Percentiles rank a stretch among this genome's conserved stretches.
phyloP scores from a whole-genome alignment of 64 coral and sea anemone genomes.

The Cladopsammia gracilis region DNA sequence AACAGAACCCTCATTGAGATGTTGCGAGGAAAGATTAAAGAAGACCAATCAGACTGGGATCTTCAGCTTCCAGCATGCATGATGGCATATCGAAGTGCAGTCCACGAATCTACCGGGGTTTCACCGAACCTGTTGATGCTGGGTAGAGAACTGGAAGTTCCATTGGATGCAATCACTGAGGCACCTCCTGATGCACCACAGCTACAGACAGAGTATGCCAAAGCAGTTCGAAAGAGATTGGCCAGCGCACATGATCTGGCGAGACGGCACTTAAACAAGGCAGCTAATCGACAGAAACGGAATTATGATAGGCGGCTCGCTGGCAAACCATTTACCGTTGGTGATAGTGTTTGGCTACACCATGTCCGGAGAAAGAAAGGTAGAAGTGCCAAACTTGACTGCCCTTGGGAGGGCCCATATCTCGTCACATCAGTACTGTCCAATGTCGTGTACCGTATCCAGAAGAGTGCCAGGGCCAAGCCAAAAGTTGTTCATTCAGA shows the following conservation, averaged over 20 bases:
- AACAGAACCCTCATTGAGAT: slow-evolving; percentile 39
- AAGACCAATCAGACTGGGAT: slow-evolving; percentile 46
- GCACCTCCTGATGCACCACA: slow-evolving; percentile 17
- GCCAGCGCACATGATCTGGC: slow-evolving; percentile 13
- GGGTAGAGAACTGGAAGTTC: slow-evolving; percentile 45
- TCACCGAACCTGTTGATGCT: slow-evolving; percentile 46
- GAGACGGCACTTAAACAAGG: slow-evolving; percentile 15
- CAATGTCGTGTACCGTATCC: slow-evolving; percentile 56
- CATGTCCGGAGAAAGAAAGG: slow-evolving; percentile 9
- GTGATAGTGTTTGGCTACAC: slow-evolving; percentile 24
- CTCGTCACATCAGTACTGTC: too few species aligned
- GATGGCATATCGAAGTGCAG: slow-evolving; percentile 56
- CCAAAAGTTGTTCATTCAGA: slow-evolving; percentile 54
- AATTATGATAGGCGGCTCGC: slow-evolving; percentile 45
- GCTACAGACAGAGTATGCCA: slow-evolving; percentile 5
- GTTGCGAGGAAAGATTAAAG: neutral
- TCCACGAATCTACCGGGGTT: slow-evolving; percentile 8
- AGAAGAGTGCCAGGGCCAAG: slow-evolving; percentile 16
- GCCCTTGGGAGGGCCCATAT: slow-evolving; percentile 5
- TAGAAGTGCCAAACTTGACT: slow-evolving; percentile 43
- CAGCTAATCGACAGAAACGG: slow-evolving; percentile 56
- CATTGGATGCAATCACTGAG: slow-evolving; percentile 37
- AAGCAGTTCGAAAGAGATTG: slow-evolving; percentile 38
- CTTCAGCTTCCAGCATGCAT: slow-evolving; percentile 10
- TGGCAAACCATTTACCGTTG: neutral